A percentile compares a stretch with the other conserved stretches of the same genome.
Evolutionary conservation across 2,888 invertebrate genomes (phyloP).

Genomic region (Subacronicta megacephala): DNA sequence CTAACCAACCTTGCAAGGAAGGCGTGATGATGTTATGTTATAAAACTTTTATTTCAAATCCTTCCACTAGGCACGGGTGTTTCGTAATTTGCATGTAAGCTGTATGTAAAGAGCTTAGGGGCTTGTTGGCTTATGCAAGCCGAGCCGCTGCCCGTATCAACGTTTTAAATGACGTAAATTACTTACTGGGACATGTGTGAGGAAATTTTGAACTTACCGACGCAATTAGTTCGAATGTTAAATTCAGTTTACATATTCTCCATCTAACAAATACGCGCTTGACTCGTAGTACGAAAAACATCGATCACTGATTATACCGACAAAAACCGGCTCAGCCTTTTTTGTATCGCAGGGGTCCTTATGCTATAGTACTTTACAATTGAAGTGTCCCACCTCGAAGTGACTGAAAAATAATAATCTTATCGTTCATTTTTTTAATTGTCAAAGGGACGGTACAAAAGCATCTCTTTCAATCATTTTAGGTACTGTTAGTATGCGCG

Average conservation of each 20-base stretch:
- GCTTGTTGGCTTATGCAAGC: conserved; percentile 80
- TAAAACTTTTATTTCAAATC: conserved; percentile 57
- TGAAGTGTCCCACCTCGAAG: no score
- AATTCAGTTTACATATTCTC: conserved; percentile 35
- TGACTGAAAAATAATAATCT: no score
- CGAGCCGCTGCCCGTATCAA: conserved; percentile 61
- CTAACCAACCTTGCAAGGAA: no score
- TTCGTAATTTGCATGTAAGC: conserved; percentile 79
- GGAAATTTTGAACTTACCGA: conserved; percentile 65
- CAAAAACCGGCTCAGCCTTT: conserved; percentile 25
- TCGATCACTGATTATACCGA: conserved; percentile 12
- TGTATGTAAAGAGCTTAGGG: conserved; percentile 78
- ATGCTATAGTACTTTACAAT: background rate
- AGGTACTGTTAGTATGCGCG: no score
- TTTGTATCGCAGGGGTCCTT: conserved; percentile 1
- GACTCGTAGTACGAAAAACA: conserved; percentile 27
- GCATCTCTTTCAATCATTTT: no score
- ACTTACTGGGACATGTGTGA: conserved; percentile 72
- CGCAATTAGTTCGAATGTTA: conserved; percentile 58
- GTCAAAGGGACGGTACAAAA: no score
- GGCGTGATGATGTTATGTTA: no score
- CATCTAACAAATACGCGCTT: conserved; percentile 19
- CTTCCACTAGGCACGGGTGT: conserved; percentile 56
- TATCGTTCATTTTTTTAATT: no score
- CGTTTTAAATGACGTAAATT: conserved; percentile 73